Base-by-base conservation (phyloP, 2,797 vertebrate species). In the Rhinichthys osculus region DNA sequence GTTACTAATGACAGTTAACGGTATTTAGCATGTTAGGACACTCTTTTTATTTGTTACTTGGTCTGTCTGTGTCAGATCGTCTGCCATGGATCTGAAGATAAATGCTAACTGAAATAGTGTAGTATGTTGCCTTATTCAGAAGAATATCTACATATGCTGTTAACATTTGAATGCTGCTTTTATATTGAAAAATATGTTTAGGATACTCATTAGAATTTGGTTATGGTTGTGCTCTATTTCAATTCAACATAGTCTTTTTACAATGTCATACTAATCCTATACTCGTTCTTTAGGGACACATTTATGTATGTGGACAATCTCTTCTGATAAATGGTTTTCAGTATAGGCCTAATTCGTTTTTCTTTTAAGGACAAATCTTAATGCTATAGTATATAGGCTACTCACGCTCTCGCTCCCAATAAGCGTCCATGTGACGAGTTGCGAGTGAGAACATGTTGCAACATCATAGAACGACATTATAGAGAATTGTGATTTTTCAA, bases 1-100 rank as follows among this genome's bases (percentile, higher is more conserved):
- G 59, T 35, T 62, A 33, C 21, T 17, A 21, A 64, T 76, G 82
- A 66, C 82, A 64, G 42, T 83, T 83, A 76, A 67, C 62, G 42
- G 59, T 11, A 77, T 78, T 59, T 27, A 42, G 76, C 23, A 40
- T 57, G n/a, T 44, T 62, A 27, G 21, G 7, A 81, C 47, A 3
- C 11, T 27, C 14, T 78, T 78, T 23, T 42, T 27, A 17, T 62
- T 27, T 42, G 13, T 62, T 57, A 38, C 19, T 11, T 27, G 57
- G 23, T 78, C 38, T 30, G 3, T 78, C 23, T 42, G 7, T 62
- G 57, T 21, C n/a, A 47, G n/a, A 30, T 38, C 2, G 7, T 40
- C n/a, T 19, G n/a, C 1, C n/a, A n/a, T 44, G 4, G 9, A 11
- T 42, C 38, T 47, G 6, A 19, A 42, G 4, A 27, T 40, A 42